Percentiles rank a stretch among this genome's conserved stretches.
phyloP scores from a whole-genome alignment of 2,797 vertebrate genomes.

The Macropodus opercularis region DNA sequence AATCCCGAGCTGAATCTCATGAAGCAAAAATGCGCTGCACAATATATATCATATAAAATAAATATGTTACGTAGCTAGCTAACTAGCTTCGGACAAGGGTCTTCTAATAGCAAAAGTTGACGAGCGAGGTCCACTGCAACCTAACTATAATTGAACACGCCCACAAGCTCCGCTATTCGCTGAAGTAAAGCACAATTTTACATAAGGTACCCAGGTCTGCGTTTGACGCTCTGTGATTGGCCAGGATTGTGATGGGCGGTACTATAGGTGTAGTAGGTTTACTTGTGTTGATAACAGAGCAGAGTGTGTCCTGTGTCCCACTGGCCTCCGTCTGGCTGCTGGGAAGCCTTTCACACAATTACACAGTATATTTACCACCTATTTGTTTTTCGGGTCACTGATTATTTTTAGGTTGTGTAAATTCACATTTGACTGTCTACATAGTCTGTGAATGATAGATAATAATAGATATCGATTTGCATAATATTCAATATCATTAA shows the following conservation, averaged over 20 bases:
- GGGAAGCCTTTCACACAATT: conserved; percentile 9
- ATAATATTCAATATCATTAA: not conserved
- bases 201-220: not conserved
- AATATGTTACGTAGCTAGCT: conserved; percentile 17
- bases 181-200: conserved; percentile 44
- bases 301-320: conserved; percentile 5
- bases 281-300: conserved; percentile 22
- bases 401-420: too few relatives aligned
- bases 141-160: conserved; percentile 61
- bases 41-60: not conserved
- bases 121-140: conserved; percentile 66
- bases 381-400: too few relatives aligned
- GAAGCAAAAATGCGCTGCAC: not conserved
- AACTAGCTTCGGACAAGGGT: conserved; percentile 55
- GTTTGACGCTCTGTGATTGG: conserved; percentile 47
- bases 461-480: too few relatives aligned
- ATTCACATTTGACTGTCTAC: too few relatives aligned
- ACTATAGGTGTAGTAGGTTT: not conserved
- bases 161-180: conserved; percentile 57
- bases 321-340: conserved; percentile 22
- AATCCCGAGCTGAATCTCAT: not conserved
- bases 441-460: too few relatives aligned
- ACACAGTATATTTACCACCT: not conserved
- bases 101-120: conserved; percentile 75
- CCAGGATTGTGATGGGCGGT: conserved; percentile 14